phyloP scores from a whole-genome alignment of 1,140 invertebrate species.

The Cydia amplana region DNA sequence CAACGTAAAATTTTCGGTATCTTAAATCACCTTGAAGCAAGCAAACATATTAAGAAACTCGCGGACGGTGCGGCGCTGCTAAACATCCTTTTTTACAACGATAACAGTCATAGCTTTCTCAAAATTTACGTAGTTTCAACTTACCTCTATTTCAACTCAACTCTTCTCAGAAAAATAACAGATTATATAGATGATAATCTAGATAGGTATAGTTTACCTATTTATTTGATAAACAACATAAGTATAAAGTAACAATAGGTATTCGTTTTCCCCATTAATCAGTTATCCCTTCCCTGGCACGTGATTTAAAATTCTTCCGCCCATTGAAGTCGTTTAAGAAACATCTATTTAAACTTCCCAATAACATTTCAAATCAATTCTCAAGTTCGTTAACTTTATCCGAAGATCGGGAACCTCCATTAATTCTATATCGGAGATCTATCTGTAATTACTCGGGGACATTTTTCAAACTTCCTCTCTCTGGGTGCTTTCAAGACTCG shows the following conservation, averaged over 20 bases:
- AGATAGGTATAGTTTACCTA: no score
- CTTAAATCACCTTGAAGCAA: no score
- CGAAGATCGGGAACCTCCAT: slow-evolving; percentile 23
- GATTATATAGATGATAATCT: background rate
- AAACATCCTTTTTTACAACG: no score
- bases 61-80: no score
- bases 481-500: background rate
- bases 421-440: slow-evolving; percentile 25
- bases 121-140: no score
- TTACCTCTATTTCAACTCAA: no score
- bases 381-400: slow-evolving; percentile 30
- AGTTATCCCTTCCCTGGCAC: background rate
- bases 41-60: no score
- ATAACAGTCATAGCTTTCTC: no score
- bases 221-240: no score
- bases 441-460: slow-evolving; percentile 23
- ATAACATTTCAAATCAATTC: slow-evolving; percentile 32
- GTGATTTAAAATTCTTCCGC: slow-evolving; percentile 2
- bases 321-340: slow-evolving; percentile 27
- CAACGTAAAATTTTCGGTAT: no score
- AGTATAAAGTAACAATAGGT: no score
- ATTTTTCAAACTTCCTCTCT: slow-evolving; percentile 21
- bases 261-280: background rate
- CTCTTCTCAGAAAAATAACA: background rate
- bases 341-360: slow-evolving; percentile 25